These are phyloP conservation scores for Pocota personata DNA, from an alignment of 2,888 invertebrate species.

Conservation along the genomic window DNA sequence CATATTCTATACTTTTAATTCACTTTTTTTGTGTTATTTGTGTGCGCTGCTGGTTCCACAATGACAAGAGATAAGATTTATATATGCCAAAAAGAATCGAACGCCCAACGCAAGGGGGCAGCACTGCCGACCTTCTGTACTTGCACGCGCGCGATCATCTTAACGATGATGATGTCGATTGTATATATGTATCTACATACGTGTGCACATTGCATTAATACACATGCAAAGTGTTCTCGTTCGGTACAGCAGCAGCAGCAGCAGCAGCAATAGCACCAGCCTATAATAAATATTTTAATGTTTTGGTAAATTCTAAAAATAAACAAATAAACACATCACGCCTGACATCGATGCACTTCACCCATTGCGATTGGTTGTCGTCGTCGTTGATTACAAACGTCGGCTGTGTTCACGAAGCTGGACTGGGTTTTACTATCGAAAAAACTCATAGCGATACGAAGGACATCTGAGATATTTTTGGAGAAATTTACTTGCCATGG, in stretches of 20 bases:
- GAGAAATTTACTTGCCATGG: conserved; percentile 22
- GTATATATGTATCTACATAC: conserved; percentile 4
- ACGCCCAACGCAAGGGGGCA: conserved; percentile 69
- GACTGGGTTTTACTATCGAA: neutral
- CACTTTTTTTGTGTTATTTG: conserved; percentile 57
- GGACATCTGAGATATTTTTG: conserved; percentile 33
- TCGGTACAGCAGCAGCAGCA: conserved; percentile 24
- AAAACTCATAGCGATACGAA: neutral
- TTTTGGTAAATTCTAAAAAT: conserved; percentile 69
- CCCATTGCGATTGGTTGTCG: conserved; percentile 51
- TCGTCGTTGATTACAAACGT: conserved; percentile 30
- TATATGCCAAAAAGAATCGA: conserved; percentile 67
- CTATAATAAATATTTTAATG: conserved; percentile 64
- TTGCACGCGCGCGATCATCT: conserved; percentile 67
- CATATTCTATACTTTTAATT: conserved; percentile 54
- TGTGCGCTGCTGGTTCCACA: conserved; percentile 55
- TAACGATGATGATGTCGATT: conserved; percentile 51
- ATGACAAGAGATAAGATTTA: conserved; percentile 73
- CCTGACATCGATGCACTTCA: conserved; percentile 67
- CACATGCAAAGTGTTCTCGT: conserved; percentile 37
- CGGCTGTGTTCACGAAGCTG: conserved; percentile 23
- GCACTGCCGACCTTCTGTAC: conserved; percentile 63
- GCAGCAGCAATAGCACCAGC: neutral
- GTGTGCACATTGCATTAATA: conserved; percentile 37
- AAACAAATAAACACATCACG: conserved; percentile 67